Conservation (phyloP, 2,797 vertebrate genomes). For the Allobates femoralis region DNA sequence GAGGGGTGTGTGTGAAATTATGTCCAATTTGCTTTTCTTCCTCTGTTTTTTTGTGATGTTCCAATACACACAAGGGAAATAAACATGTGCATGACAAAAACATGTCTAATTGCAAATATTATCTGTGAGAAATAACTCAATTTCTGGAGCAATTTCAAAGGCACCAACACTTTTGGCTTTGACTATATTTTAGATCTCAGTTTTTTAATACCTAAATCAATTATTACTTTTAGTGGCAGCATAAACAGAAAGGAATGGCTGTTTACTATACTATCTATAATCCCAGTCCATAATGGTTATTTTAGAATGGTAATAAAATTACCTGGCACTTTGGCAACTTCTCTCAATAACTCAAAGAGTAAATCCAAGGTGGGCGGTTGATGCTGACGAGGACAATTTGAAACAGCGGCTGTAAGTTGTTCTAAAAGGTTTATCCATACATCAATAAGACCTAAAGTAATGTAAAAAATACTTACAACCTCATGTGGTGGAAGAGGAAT, state of each 20-base stretch:
- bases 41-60: no score
- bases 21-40: no score
- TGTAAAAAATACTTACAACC: background rate
- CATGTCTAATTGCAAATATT: no score
- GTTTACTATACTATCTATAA: background rate
- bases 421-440: slow-evolving; percentile 95
- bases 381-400: slow-evolving; percentile 94
- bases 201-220: no score
- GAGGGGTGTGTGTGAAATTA: no score
- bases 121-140: no score
- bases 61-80: no score
- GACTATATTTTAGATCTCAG: no score
- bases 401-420: slow-evolving; percentile 93
- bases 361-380: slow-evolving; percentile 94
- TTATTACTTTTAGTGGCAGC: background rate
- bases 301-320: slow-evolving; percentile 51
- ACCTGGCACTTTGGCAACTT: slow-evolving; percentile 88
- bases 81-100: no score
- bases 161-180: no score
- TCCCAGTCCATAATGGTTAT: background rate
- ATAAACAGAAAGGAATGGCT: background rate
- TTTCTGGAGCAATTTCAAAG: no score
- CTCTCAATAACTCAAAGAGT: slow-evolving; percentile 91
- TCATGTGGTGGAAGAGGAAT: background rate
- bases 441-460: slow-evolving; percentile 87